These are phyloP conservation scores for Coelinius sp. DNA, from an alignment of 2,888 invertebrate genomes.

Conservation along the genomic window DNA sequence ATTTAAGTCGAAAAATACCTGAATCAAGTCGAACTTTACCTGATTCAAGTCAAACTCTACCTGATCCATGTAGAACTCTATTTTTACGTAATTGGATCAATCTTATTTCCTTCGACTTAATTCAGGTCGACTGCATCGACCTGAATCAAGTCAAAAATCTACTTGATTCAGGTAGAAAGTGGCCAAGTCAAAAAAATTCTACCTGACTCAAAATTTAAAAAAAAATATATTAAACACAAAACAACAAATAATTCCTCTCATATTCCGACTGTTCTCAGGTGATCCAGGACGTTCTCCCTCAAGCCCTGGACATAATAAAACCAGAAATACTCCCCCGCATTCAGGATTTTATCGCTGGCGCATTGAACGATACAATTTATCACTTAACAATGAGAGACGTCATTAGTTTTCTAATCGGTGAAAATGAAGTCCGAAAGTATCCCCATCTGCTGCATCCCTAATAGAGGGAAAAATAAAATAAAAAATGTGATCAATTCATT, in stretches of 20 bases:
- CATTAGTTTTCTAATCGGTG: conserved; percentile 58
- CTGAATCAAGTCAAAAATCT: no score
- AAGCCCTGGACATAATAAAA: conserved; percentile 62
- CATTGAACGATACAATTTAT: conserved; percentile 60
- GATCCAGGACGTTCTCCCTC: conserved; percentile 59
- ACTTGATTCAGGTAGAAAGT: no score
- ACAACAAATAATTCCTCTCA: background rate
- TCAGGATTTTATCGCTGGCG: conserved; percentile 56
- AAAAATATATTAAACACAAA: no score
- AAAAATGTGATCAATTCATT: conserved; percentile 19
- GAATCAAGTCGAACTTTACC: no score
- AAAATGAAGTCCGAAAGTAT: conserved; percentile 55
- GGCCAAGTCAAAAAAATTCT: no score
- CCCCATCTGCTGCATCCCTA: conserved; percentile 41
- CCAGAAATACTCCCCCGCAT: conserved; percentile 63
- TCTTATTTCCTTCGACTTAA: no score
- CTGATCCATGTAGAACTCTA: no score
- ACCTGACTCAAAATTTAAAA: no score
- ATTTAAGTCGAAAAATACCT: no score
- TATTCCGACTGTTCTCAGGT: conserved; percentile 52
- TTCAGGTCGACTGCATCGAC: no score
- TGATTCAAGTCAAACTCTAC: no score
- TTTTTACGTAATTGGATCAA: no score
- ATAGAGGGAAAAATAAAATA: conserved; percentile 20
- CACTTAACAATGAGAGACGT: conserved; percentile 62